Base-by-base conservation (phyloP, 2,797 vertebrate genomes). In the Eremophila alpestris region DNA sequence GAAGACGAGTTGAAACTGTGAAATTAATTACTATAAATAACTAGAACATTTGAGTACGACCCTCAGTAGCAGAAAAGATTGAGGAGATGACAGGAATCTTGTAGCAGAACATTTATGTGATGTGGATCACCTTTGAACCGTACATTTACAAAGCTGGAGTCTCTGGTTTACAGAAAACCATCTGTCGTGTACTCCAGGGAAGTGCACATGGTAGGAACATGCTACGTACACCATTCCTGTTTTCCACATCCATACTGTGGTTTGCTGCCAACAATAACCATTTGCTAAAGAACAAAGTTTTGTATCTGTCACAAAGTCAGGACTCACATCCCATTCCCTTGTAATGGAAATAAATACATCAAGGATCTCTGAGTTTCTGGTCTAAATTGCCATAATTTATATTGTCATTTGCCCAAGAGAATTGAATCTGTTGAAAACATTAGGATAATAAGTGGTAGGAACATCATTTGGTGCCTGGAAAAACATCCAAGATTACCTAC, bases 1-100 rank as follows among this genome's bases (percentile, higher is more conserved):
- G 59, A 56, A 91, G 51, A 87, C 2, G 1, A 84, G 60, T 13
- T 87, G 70, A 90, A 96, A 91, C 83, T 87, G 83, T 80, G 80
- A 94, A 88, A 94, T 87, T 95, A 90, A 93, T 90, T 87, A 77
- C 87, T 93, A 93, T 91, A 93, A 93, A 95, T 95, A 96, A 65
- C 55, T 58, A 45, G 87, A 88, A 94, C 91, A 89, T 86, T 86
- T 70, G 29, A 93, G 67, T 65, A 67, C 12, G 74, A 93, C 91
- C 87, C 91, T 91, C 55, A 12, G 34, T 21, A 92, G 79, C 76
- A 91, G 74, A 70, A 83, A 55, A 79, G 55, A 79, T 1, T 24
- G 83, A 91, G 73, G 73, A 78, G 87, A 74, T 79, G 83, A 88
- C 75, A 94, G 59, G 80, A 93, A 71, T 76, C 83, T 70, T 46